phyloP scores from a whole-genome alignment of 2,797 vertebrate genomes.

The Eulemur mongoz region DNA sequence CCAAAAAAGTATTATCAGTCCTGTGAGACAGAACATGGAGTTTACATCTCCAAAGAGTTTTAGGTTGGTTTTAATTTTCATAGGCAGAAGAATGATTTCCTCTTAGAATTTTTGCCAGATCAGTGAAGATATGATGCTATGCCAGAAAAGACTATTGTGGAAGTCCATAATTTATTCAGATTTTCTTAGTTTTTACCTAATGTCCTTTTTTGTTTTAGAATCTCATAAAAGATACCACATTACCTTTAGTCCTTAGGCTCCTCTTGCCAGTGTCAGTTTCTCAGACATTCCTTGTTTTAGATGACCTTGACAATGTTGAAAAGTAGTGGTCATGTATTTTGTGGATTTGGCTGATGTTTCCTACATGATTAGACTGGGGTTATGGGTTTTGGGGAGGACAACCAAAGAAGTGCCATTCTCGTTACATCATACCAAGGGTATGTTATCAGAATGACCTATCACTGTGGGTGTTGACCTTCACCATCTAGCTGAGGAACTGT shows the following conservation, averaged over 20 bases:
- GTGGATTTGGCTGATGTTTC: neutral
- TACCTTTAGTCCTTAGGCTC: neutral
- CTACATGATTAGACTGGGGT: neutral
- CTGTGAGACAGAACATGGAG: neutral
- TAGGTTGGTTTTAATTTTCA: constrained; percentile 25
- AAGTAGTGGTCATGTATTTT: neutral
- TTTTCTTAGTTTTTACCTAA: neutral
- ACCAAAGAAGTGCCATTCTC: neutral
- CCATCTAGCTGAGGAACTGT: neutral
- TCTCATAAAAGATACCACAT: neutral
- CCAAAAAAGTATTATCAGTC: neutral
- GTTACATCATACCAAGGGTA: neutral
- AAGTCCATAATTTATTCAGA: neutral
- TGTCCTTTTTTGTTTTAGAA: neutral
- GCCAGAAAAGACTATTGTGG: neutral
- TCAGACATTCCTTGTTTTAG: neutral
- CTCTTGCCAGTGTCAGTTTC: neutral
- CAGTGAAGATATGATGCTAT: neutral
- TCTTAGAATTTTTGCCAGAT: neutral
- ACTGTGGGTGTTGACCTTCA: neutral
- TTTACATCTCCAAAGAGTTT: neutral
- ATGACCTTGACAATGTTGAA: neutral
- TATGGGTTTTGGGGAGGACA: neutral
- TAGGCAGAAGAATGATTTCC: neutral
- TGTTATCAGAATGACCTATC: neutral